Base-by-base conservation (phyloP, 2,888 invertebrate species). In the Fabriciana adippe region DNA sequence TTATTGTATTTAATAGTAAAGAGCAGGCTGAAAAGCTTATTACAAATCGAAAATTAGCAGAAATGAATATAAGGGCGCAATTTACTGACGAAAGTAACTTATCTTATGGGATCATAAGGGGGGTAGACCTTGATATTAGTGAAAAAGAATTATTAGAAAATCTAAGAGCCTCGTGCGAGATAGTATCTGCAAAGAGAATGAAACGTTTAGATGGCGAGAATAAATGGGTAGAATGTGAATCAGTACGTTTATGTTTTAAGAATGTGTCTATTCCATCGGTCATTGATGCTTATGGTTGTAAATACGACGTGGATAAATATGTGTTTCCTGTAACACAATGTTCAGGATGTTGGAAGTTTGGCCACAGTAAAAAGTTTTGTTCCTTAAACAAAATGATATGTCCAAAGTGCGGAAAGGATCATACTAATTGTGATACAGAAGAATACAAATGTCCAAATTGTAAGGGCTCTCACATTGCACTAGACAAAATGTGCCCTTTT, bases 91-190 rank as follows among this genome's bases (percentile, higher is more conserved):
- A 72, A 55, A 35, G 67, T 14, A 18, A 51, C 6, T 48, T 71
- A 14, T 59, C 67, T 6, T 72, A 72, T 55, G 73, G 75, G 11
- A 55, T 72, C 13, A 62, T 75, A 1, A 72, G 70, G 59, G 66
- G 64, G 8, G 41, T 69, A 31, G 73, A 75, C 55, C 26, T 71
- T 54, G 73, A 75, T 14, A 61, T 72, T 13, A 51, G 56, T 11
- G 72, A 72, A 16, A 45, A 72, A 54, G 71, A 75, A 13, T 51
- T 73, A 16, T 18, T 53, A 55, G 26, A 55, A 51, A 51, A n/a
- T n/a, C 51, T 16, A 51, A 51, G 18, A 3, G 51, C 16, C n/a
- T 51, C 3, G 16, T 51, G n/a, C 26, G 55, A 35, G 11, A 55
- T 55, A 16, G 3, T 55, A 35, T 6, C n/a, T 6, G 31, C n/a